Base-by-base conservation (phyloP, 2,113 vertebrate genomes). In the Ammodytes dubius region DNA sequence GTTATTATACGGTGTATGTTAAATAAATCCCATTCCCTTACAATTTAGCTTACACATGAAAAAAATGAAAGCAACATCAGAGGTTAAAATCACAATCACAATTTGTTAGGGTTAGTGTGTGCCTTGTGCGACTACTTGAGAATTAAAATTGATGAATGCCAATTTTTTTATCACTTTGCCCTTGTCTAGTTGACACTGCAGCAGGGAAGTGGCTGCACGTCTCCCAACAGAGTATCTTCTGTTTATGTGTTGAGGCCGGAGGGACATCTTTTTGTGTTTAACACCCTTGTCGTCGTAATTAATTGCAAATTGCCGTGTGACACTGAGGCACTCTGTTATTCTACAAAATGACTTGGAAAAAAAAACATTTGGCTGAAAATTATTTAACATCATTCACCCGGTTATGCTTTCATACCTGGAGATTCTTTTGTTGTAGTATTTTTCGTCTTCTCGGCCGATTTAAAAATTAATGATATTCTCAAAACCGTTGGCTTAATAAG, bases 241-340 rank as follows among this genome's bases (percentile, higher is more conserved):
- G 64, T 79, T 79, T 78, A 69, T 66, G 76, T 79, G 61, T 67
- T 56, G 10, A 17, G 45, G 59, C 64, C 72, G 65, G 73, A 54
- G 27, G 5, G 43, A 50, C 70, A 54, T 68, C 5, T 67, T 40
- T 75, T 64, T 76, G 40, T 70, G 19, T 87, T 83, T 77, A 81
- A 82, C 77, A 68, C 49, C 58, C 40, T 74, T 68, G 73, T 83
- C 77, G 78, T 66, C 69, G 75, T 79, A 89, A 91, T 89, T 66
- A 88, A 87, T 87, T 82, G 73, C 59, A 77, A 85, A 83, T 83
- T 71, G 64, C 42, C 68, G 42, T n/a, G 60, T 87, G 79, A 57
- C 76, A 64, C 56, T 74, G 35, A 76, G 71, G 49, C 77, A 60
- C 75, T 54, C 13, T 15, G 49, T 75, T 56, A 54, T 39, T 56